A percentile compares a stretch with the other conserved stretches of the same genome.
These are phyloP conservation scores for Drosophila nannoptera DNA, from an alignment of 1,140 invertebrate species.

Conservation along the genomic window DNA sequence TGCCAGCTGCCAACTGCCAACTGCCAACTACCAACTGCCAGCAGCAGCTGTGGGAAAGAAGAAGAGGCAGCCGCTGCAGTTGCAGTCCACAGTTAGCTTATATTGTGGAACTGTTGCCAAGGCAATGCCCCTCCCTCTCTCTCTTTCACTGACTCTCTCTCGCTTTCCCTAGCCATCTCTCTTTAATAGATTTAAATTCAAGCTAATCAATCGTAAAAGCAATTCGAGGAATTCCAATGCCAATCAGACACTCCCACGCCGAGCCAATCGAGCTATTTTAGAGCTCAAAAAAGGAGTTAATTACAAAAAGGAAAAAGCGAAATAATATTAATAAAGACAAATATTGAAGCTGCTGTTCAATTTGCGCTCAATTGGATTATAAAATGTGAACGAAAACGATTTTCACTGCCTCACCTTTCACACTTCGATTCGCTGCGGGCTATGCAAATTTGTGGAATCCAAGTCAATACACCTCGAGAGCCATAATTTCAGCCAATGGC, in stretches of 20 bases:
- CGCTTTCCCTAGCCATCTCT: too few relatives aligned
- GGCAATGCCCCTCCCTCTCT: background rate
- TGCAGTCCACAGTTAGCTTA: background rate
- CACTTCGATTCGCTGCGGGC: background rate
- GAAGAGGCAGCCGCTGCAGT: background rate
- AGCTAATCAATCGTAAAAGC: background rate
- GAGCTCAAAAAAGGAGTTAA: background rate
- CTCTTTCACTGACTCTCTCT: too few relatives aligned
- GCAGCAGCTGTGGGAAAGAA: slow-evolving; percentile 3
- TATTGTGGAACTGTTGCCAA: slow-evolving; percentile 12
- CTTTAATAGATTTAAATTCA: background rate
- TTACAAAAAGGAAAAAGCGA: background rate
- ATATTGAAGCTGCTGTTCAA: background rate
- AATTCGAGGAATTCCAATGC: too few relatives aligned
- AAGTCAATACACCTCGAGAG: slow-evolving; percentile 7
- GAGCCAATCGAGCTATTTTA: too few relatives aligned
- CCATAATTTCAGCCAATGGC: background rate
- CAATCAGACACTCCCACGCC: too few relatives aligned
- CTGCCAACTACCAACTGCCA: too few relatives aligned
- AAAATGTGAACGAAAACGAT: background rate
- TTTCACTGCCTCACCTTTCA: background rate
- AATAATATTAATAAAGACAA: background rate
- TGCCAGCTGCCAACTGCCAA: slow-evolving; percentile 30
- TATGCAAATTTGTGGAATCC: slow-evolving; percentile 7
- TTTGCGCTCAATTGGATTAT: background rate